These are phyloP conservation scores for Leptopterna dolabrata DNA, from an alignment of 2,888 invertebrate species.

Conservation along the genomic window DNA sequence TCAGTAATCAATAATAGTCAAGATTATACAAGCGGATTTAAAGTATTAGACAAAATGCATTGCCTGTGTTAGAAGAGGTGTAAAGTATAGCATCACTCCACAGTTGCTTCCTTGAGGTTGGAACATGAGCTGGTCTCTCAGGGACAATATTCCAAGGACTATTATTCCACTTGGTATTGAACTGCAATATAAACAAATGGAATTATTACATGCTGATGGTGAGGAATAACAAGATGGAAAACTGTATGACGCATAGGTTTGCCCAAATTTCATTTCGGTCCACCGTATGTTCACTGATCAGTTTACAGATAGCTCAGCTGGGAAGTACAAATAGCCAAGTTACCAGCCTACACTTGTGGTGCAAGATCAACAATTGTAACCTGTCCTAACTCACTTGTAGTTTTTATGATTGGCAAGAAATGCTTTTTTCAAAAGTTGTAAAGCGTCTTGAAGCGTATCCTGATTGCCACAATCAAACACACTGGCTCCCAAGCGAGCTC, in stretches of 20 bases:
- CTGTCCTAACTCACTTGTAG: conserved; percentile 61
- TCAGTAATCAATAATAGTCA: too few species aligned
- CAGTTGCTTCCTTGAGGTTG: conserved; percentile 64
- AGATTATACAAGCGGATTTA: not conserved
- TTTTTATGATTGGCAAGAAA: conserved; percentile 64
- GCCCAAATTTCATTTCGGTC: too few species aligned
- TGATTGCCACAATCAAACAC: conserved; percentile 64
- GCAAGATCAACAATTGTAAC: too few species aligned
- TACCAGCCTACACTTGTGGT: too few species aligned
- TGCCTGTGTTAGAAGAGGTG: conserved; percentile 63
- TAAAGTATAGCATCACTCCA: conserved; percentile 63
- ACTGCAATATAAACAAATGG: conserved; percentile 57
- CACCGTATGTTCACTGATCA: too few species aligned
- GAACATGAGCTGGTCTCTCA: conserved; percentile 64
- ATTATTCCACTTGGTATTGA: conserved; percentile 64
- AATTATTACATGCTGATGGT: too few species aligned
- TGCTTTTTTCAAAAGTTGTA: conserved; percentile 63
- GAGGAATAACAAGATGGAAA: too few species aligned
- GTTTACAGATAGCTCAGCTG: too few species aligned
- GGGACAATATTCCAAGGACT: conserved; percentile 63
- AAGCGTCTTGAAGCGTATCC: conserved; percentile 62
- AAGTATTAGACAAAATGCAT: not conserved
- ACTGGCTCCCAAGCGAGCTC: conserved; percentile 63
- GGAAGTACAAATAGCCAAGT: too few species aligned
- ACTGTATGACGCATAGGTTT: too few species aligned